Conservation (phyloP, 2,888 invertebrate genomes). For the Sphinx pinastri region DNA sequence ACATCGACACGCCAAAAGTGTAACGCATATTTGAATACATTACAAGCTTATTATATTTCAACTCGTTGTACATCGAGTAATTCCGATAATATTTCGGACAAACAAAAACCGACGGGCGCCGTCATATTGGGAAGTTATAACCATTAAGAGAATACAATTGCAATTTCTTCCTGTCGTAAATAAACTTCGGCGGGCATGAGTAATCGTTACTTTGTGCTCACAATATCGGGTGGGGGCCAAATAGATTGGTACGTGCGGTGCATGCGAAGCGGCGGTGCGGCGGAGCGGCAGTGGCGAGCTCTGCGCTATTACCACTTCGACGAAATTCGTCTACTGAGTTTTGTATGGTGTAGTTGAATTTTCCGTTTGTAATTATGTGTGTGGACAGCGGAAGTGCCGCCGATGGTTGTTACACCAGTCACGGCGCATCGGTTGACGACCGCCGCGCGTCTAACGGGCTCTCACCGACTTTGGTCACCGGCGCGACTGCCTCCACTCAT, state of each 20-base stretch:
- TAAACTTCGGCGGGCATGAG: slow-evolving; percentile 76
- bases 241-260: slow-evolving; percentile 78
- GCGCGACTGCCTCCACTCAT: slow-evolving; percentile 61
- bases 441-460: slow-evolving; percentile 70
- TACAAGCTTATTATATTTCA: slow-evolving; percentile 26
- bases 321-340: slow-evolving; percentile 67
- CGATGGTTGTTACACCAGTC: slow-evolving; percentile 73
- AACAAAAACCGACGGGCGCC: slow-evolving; percentile 38
- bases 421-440: slow-evolving; percentile 73
- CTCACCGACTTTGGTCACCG: slow-evolving; percentile 64
- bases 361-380: slow-evolving; percentile 79
- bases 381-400: slow-evolving; percentile 74
- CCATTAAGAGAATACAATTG: slow-evolving; percentile 79
- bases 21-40: slow-evolving; percentile 29
- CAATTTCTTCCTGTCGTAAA: slow-evolving; percentile 83
- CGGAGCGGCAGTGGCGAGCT: slow-evolving; percentile 33
- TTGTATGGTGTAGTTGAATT: slow-evolving; percentile 75
- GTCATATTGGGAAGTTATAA: slow-evolving; percentile 75
- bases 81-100: slow-evolving; percentile 40
- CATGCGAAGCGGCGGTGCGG: slow-evolving; percentile 50
- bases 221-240: slow-evolving; percentile 75
- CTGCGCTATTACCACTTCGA: slow-evolving; percentile 54
- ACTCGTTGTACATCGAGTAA: slow-evolving; percentile 27
- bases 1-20: slow-evolving; percentile 11
- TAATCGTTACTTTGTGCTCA: slow-evolving; percentile 80